Evolutionary conservation across 2,888 invertebrate genomes (phyloP).

Genomic region (Argynnis bischoffii): DNA sequence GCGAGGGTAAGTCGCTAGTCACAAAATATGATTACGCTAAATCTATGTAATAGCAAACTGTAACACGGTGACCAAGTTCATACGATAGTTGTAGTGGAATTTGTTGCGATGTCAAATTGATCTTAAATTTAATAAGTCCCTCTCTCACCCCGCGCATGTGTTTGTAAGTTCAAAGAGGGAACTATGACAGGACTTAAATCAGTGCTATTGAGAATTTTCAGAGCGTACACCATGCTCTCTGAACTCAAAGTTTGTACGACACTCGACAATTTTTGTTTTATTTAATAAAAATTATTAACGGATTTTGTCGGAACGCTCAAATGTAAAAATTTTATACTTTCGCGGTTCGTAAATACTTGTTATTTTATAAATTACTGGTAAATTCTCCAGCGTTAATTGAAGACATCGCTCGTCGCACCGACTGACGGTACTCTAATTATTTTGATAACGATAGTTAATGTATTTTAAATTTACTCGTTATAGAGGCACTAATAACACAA

Average conservation of each 20-base stretch:
- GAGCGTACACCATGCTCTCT: slow-evolving; percentile 18
- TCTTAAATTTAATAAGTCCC: slow-evolving; percentile 16
- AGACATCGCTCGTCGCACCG: too few relatives aligned
- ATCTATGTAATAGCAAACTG: slow-evolving; percentile 1
- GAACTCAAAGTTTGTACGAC: slow-evolving; percentile 7
- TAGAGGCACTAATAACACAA: too few relatives aligned
- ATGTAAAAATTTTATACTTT: background rate
- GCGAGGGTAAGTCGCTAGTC: too few relatives aligned
- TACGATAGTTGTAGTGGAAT: background rate
- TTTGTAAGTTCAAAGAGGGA: background rate
- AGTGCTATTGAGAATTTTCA: slow-evolving; percentile 19
- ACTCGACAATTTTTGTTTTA: background rate
- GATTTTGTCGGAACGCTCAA: background rate
- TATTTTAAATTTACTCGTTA: too few relatives aligned
- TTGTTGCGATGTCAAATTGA: slow-evolving; percentile 5
- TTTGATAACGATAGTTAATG: too few relatives aligned
- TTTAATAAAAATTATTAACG: slow-evolving; percentile 4
- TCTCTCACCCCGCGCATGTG: background rate
- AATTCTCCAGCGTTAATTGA: too few relatives aligned
- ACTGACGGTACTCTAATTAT: too few relatives aligned
- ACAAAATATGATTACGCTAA: background rate
- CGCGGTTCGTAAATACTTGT: too few relatives aligned
- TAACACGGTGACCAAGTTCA: background rate
- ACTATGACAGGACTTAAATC: slow-evolving; percentile 13
- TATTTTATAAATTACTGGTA: too few relatives aligned